Base-by-base conservation (phyloP, 2,888 invertebrate genomes). In the Argynnis bischoffii region DNA sequence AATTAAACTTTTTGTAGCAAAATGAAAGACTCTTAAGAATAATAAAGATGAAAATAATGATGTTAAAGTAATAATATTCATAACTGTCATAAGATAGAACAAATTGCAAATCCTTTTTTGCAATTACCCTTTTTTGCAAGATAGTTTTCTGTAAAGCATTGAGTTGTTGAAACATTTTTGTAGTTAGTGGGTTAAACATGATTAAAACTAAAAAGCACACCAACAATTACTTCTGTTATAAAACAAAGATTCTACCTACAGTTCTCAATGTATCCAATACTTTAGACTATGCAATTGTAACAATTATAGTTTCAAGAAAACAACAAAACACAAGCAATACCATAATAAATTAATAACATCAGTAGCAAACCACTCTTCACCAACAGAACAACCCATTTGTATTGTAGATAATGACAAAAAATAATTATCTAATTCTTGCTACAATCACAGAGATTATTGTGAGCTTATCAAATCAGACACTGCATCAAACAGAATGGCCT, bases 401-500 rank as follows among this genome's bases (percentile, higher is more conserved):
- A 85, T 81, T 83, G 80, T 84, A 87, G 85, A 84, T 84, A 87
- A 86, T 86, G 85, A 88, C 84, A 87, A 88, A 87, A 83, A 83
- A 89, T 84, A 88, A 87, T 87, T 90, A 90, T 90, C 91, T 92
- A 92, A 88, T 84, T 90, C 87, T 90, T 83, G 90, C 92, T 92
- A 92, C 92, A 92, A 92, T 92, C 92, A 92, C 92, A 92, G 92
- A 89, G 88, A 90, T 90, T 90, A 91, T 90, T 89, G 88, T 92
- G 92, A 92, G 92, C 91, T 88, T 86, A 82, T 84, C 79, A 82
- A 83, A 88, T 86, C 83, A 85, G 81, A 85, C 84, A 82, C 81
- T 79, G 81, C 81, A 91, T 92, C 92, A 92, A 86, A 92, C 92
- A 73, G 92, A 92, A 86, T 92, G 92, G 84, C 92, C 92, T 83